phyloP scores from a whole-genome alignment of 2,888 invertebrate genomes.

The Drosophila phalerata region DNA sequence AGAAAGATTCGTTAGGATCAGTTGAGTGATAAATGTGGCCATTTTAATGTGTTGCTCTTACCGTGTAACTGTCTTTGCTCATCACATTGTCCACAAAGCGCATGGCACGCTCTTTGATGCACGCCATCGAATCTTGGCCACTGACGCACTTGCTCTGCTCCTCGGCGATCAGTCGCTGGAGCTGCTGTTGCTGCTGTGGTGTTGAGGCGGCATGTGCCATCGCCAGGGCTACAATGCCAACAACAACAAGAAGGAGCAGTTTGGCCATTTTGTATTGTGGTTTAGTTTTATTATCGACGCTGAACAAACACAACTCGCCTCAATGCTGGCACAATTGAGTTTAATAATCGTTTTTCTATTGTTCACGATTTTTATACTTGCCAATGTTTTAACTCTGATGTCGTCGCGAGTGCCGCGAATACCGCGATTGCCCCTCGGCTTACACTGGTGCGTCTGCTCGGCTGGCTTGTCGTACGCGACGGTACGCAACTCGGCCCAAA shows the following conservation, averaged over 20 bases:
- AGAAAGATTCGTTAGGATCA: neutral
- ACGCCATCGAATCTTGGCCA: conserved; percentile 92
- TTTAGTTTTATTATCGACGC: conserved; percentile 27
- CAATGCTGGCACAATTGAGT: conserved; percentile 84
- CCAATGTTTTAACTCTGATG: conserved; percentile 64
- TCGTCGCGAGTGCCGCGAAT: conserved; percentile 21
- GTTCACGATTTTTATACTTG: conserved; percentile 85
- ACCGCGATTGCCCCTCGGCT: no score
- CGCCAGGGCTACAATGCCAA: conserved; percentile 87
- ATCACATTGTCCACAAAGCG: conserved; percentile 91
- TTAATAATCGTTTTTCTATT: conserved; percentile 86
- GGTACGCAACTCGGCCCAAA: conserved; percentile 44
- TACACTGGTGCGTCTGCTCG: conserved; percentile 3
- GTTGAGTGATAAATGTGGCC: neutral
- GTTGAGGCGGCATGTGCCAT: conserved; percentile 86
- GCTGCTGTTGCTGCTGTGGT: conserved; percentile 89
- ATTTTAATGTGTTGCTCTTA: conserved; percentile 81
- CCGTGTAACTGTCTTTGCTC: conserved; percentile 92
- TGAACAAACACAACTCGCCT: conserved; percentile 81
- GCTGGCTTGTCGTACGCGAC: conserved; percentile 22
- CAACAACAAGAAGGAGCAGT: conserved; percentile 87
- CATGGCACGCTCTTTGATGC: conserved; percentile 94
- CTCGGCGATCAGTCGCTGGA: conserved; percentile 91
- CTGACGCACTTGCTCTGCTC: conserved; percentile 91
- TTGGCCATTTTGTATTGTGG: conserved; percentile 72